phyloP scores from a whole-genome alignment of 2,113 vertebrate species.

The Accipiter virgatus region DNA sequence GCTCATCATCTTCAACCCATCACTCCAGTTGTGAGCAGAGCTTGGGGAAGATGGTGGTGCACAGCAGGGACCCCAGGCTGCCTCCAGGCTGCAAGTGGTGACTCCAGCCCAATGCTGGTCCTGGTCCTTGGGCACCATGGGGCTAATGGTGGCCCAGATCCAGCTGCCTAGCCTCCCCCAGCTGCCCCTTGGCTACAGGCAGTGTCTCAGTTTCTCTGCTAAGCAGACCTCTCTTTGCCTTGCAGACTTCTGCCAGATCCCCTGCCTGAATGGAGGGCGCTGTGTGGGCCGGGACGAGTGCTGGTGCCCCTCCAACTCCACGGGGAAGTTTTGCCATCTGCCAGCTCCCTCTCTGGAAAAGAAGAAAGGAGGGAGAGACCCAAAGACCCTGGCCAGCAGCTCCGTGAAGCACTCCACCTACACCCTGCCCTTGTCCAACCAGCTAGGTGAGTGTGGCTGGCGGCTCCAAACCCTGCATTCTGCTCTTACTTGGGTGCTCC shows the following conservation, averaged over 20 bases:
- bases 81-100: background rate
- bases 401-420: constrained; percentile 84
- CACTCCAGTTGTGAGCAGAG: background rate
- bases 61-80: background rate
- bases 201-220: background rate
- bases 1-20: background rate
- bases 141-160: background rate
- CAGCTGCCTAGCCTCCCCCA: background rate
- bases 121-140: background rate
- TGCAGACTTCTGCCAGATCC: constrained; percentile 92
- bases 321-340: constrained; percentile 94
- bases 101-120: background rate
- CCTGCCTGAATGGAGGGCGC: constrained; percentile 92
- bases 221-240: background rate
- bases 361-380: constrained; percentile 24
- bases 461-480: background rate
- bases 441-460: constrained; percentile 67
- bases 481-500: background rate
- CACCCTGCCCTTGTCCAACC: constrained; percentile 85
- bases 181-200: background rate
- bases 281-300: constrained; percentile 95
- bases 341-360: constrained; percentile 59
- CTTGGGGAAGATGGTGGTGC: background rate
- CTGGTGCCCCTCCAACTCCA: constrained; percentile 88
- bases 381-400: constrained; percentile 23